Percentiles rank a stretch among this genome's conserved stretches.
These are phyloP conservation scores for Brachypalpus laphriformis DNA, from an alignment of 2,888 invertebrate species.

Conservation along the genomic window DNA sequence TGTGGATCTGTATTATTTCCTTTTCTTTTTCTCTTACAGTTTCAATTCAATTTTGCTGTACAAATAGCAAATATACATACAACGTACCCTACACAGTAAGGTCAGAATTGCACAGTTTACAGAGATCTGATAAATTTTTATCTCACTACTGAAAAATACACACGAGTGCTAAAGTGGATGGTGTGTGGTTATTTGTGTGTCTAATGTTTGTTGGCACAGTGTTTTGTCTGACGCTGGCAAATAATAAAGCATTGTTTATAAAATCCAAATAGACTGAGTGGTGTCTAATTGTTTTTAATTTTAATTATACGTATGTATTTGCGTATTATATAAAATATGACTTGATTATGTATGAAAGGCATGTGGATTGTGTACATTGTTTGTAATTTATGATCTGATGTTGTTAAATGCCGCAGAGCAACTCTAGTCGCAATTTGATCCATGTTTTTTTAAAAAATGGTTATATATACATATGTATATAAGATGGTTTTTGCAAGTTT, in stretches of 20 bases:
- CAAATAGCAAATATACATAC: slow-evolving; percentile 30
- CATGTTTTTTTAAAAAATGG: too few relatives aligned
- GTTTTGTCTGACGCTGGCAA: slow-evolving; percentile 33
- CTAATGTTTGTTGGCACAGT: not conserved
- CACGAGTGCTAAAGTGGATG: slow-evolving; percentile 3
- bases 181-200: not conserved
- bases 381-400: too few relatives aligned
- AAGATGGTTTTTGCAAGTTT: too few relatives aligned
- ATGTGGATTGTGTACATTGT: too few relatives aligned
- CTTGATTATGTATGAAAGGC: too few relatives aligned
- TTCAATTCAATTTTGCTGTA: slow-evolving; percentile 27
- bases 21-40: slow-evolving; percentile 1
- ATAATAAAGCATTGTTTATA: slow-evolving; percentile 35
- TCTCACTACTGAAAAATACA: slow-evolving; percentile 28
- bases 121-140: slow-evolving; percentile 32
- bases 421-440: too few relatives aligned
- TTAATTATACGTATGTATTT: not conserved
- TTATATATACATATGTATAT: too few relatives aligned
- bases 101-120: slow-evolving; percentile 49
- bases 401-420: too few relatives aligned
- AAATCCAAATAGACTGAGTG: slow-evolving; percentile 23
- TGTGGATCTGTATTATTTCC: not conserved
- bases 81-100: slow-evolving; percentile 17
- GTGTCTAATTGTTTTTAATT: slow-evolving; percentile 24
- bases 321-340: too few relatives aligned